These are phyloP conservation scores for Cynopterus sphinx DNA, from an alignment of 2,797 vertebrate genomes.

Conservation along the genomic window DNA sequence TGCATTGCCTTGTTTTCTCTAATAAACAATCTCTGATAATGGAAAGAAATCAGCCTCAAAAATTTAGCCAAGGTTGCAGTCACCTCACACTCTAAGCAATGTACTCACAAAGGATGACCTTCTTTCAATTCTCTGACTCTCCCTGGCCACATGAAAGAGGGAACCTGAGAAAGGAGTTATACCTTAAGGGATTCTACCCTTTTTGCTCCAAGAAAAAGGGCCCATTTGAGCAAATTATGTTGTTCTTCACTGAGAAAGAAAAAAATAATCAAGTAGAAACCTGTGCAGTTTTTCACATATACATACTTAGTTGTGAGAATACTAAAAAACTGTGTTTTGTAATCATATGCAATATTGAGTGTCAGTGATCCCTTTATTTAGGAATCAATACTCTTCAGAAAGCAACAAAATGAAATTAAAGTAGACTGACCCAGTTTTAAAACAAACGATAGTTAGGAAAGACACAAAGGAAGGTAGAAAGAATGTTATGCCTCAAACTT, in stretches of 20 bases:
- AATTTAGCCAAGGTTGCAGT: not conserved
- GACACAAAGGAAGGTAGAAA: conserved; percentile 16
- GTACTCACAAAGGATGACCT: not conserved
- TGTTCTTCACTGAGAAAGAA: not conserved
- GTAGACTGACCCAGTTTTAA: conserved; percentile 56
- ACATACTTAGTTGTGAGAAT: not conserved
- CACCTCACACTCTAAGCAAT: not conserved
- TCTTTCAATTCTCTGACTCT: not conserved
- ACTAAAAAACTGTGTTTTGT: not conserved
- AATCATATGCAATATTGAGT: not conserved
- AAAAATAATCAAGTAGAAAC: not conserved
- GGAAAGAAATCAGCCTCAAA: not conserved
- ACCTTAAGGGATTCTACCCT: not conserved
- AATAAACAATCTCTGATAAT: not conserved
- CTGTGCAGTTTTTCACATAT: not conserved
- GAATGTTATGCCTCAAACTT: conserved; percentile 44
- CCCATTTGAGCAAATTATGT: not conserved
- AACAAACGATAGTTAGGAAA: conserved; percentile 23
- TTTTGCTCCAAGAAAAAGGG: not conserved
- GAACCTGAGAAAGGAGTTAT: not conserved
- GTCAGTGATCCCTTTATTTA: conserved; percentile 26
- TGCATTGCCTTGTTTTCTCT: not conserved
- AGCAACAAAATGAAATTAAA: conserved; percentile 46
- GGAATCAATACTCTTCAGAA: not conserved
- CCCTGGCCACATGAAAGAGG: not conserved